These are phyloP conservation scores for Nasonia oneida DNA, from an alignment of 2,888 invertebrate genomes.

Conservation along the genomic window DNA sequence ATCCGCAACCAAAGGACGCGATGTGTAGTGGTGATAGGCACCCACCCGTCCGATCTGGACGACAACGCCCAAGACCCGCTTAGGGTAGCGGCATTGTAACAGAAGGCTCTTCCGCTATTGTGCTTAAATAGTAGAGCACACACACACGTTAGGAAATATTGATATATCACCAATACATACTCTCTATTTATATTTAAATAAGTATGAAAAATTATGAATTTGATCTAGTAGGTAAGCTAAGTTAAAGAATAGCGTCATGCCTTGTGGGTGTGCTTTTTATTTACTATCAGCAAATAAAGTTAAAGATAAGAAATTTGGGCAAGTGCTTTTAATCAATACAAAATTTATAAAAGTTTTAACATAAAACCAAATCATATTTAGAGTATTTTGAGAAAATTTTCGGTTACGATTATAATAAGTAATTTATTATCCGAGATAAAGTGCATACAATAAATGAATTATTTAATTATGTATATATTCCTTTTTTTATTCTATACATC, in stretches of 20 bases:
- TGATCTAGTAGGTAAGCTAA: neutral
- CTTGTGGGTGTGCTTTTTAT: neutral
- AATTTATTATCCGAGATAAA: neutral
- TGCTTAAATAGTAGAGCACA: neutral
- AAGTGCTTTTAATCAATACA: neutral
- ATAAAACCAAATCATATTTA: too few species aligned
- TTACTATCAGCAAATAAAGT: neutral
- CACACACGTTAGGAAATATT: neutral
- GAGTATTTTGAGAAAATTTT: too few species aligned
- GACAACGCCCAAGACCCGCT: too few species aligned
- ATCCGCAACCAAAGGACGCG: too few species aligned
- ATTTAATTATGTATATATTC: neutral
- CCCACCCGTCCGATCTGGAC: too few species aligned
- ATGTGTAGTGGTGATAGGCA: too few species aligned
- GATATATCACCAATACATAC: neutral
- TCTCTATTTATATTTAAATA: conserved; percentile 2
- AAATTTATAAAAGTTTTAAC: neutral
- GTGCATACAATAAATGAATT: neutral
- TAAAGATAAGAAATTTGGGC: neutral
- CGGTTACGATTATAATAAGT: too few species aligned
- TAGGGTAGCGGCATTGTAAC: too few species aligned
- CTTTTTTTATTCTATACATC: neutral
- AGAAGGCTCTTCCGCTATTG: neutral
- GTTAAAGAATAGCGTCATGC: neutral
- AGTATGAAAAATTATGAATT: neutral